phyloP scores from a whole-genome alignment of 2,797 vertebrate species.

The Pyrocephalus nanus region DNA sequence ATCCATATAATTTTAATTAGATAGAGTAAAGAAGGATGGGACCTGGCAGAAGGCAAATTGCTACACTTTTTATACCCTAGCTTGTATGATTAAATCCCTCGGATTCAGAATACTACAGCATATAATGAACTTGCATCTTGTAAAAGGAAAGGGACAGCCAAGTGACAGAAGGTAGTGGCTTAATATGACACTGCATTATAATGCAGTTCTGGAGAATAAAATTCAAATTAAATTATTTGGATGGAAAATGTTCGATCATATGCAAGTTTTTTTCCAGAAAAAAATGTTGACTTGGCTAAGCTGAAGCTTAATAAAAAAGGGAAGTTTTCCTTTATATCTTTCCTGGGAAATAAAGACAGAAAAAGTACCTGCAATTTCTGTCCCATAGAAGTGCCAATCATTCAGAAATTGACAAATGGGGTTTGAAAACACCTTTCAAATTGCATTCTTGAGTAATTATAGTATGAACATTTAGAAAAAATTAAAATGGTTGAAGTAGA shows the following conservation, averaged over 20 bases:
- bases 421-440: neutral
- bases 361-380: neutral
- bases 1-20: neutral
- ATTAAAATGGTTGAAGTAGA: neutral
- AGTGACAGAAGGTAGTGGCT: constrained; percentile 54
- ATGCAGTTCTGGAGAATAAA: constrained; percentile 13
- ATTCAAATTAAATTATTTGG: constrained; percentile 27
- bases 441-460: neutral
- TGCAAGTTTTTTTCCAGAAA: neutral
- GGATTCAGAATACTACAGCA: neutral
- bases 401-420: neutral
- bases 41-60: neutral
- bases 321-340: neutral
- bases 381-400: neutral
- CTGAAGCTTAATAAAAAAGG: neutral
- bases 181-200: constrained; percentile 23
- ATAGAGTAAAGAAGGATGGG: neutral
- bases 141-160: constrained; percentile 44
- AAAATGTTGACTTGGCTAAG: neutral
- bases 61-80: neutral
- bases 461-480: neutral
- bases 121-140: constrained; percentile 37
- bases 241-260: neutral
- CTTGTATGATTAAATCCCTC: neutral
- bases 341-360: neutral